phyloP scores from a whole-genome alignment of 2,113 vertebrate genomes.

The Rhinopomastus cyanomelas region DNA sequence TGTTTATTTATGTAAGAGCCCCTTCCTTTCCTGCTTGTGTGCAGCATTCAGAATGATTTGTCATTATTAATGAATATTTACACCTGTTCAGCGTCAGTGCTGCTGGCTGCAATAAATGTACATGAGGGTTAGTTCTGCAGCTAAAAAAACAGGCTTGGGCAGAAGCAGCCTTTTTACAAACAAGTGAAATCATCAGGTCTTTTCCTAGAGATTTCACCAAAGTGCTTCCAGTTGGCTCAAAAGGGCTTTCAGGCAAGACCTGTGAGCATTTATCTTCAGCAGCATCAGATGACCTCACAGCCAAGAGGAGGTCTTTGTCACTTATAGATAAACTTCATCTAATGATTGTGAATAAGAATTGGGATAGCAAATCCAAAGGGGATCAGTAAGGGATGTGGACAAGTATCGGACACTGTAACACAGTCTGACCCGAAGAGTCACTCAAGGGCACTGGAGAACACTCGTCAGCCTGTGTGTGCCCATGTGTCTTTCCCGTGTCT shows the following conservation, averaged over 20 bases:
- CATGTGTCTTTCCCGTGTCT: neutral
- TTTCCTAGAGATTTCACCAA: neutral
- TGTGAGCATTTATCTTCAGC: neutral
- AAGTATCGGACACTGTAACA: neutral
- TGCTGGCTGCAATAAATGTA: neutral
- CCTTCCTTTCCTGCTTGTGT: neutral
- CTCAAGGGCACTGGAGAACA: neutral
- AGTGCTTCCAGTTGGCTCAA: neutral
- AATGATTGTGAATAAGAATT: neutral
- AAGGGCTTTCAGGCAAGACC: neutral
- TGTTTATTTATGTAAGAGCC: conserved; percentile 12
- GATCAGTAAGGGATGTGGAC: neutral
- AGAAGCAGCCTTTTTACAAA: neutral
- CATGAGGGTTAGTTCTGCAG: neutral
- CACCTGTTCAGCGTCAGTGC: neutral
- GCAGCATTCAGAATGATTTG: conserved; percentile 8
- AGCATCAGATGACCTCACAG: neutral
- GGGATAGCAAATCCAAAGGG: neutral
- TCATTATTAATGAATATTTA: conserved; percentile 54
- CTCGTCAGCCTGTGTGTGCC: neutral
- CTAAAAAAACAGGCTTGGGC: neutral
- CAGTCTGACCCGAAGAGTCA: neutral
- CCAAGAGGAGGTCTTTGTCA: neutral
- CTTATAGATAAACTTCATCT: neutral
- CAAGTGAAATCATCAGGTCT: neutral